These are phyloP conservation scores for Amphipoea oculea DNA, from an alignment of 2,888 invertebrate species.

Conservation along the genomic window DNA sequence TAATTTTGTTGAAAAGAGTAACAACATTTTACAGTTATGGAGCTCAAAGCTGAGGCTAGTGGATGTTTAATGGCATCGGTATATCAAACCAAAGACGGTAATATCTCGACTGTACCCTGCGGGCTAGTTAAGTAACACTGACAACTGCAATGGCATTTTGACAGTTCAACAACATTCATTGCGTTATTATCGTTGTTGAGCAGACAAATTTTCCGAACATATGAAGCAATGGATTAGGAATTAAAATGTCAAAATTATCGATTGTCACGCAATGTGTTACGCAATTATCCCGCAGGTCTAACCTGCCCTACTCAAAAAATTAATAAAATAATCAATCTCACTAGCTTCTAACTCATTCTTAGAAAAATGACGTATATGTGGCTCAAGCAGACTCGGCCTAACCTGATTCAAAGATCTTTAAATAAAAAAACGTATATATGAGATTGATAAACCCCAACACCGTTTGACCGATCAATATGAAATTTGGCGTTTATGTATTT, in stretches of 20 bases:
- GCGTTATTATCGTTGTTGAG: too few relatives aligned
- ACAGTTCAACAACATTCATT: too few relatives aligned
- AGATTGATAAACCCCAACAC: neutral
- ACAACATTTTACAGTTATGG: neutral
- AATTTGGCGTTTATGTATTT: neutral
- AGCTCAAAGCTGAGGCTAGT: neutral
- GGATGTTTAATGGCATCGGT: neutral
- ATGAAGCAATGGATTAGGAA: too few relatives aligned
- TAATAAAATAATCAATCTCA: neutral
- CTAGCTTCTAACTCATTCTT: neutral
- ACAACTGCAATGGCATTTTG: too few relatives aligned
- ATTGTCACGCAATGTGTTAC: neutral
- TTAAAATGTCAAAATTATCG: neutral
- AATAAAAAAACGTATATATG: neutral
- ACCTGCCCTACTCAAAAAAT: neutral
- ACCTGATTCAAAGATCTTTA: neutral
- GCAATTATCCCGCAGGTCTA: neutral
- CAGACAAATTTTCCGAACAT: too few relatives aligned
- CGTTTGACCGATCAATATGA: neutral
- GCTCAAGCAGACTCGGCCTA: neutral
- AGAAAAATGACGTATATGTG: neutral
- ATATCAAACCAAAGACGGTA: neutral
- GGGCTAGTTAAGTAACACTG: too few relatives aligned
- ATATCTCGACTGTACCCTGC: neutral
- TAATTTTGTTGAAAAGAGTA: neutral